Conservation (phyloP, 2,888 invertebrate genomes). For the Pandemis cinnamomeana region DNA sequence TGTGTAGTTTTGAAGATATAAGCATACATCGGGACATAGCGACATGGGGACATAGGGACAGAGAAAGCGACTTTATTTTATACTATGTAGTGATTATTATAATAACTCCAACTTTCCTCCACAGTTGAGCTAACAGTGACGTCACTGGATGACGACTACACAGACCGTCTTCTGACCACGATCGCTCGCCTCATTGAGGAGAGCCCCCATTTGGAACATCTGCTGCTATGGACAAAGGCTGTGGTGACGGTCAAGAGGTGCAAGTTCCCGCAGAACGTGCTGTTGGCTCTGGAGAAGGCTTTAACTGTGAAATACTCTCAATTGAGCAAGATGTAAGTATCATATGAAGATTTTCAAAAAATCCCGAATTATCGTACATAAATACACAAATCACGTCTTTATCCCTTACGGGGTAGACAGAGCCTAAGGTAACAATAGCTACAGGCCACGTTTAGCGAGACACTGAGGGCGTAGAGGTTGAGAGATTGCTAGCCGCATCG, state of each 20-base stretch:
- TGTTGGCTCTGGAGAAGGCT: conserved; percentile 91
- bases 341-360: neutral
- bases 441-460: too few species aligned
- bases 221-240: conserved; percentile 91
- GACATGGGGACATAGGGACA: too few species aligned
- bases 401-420: too few species aligned
- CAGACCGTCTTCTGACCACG: conserved; percentile 89
- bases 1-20: too few species aligned
- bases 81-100: too few species aligned
- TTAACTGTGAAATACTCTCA: conserved; percentile 91
- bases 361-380: too few species aligned
- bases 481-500: too few species aligned
- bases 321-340: conserved; percentile 92
- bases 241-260: conserved; percentile 88
- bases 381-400: too few species aligned
- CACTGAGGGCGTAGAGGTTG: too few species aligned
- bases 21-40: too few species aligned
- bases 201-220: conserved; percentile 94
- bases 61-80: too few species aligned
- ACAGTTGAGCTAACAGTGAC: conserved; percentile 90
- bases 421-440: too few species aligned
- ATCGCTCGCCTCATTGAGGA: conserved; percentile 89
- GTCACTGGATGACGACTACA: conserved; percentile 89
- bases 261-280: conserved; percentile 86
- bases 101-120: conserved; percentile 51